phyloP scores from a whole-genome alignment of 2,888 invertebrate species.

The Erynnis tages region DNA sequence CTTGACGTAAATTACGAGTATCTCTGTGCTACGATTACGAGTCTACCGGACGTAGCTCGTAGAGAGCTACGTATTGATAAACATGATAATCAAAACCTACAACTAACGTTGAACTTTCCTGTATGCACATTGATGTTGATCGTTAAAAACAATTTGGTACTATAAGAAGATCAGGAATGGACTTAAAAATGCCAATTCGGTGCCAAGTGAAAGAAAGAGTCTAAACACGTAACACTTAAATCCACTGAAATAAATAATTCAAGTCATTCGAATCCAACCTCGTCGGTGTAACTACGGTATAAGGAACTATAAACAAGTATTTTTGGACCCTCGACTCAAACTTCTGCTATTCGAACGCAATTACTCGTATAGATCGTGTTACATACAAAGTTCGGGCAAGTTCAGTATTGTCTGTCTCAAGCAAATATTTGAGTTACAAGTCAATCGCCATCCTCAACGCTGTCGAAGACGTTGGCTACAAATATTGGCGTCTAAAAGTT shows the following conservation, averaged over 20 bases:
- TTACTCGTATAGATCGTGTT: slow-evolving; percentile 16
- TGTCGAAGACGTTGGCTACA: slow-evolving; percentile 35
- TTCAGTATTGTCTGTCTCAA: slow-evolving; percentile 17
- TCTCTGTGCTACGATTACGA: no score
- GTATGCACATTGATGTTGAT: background rate
- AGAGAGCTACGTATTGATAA: no score
- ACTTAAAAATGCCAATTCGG: slow-evolving; percentile 14
- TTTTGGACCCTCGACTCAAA: slow-evolving; percentile 7
- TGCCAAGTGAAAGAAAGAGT: slow-evolving; percentile 18
- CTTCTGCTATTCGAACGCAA: slow-evolving; percentile 8
- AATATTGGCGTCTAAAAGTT: slow-evolving; percentile 42
- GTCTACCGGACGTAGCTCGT: no score
- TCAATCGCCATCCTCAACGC: slow-evolving; percentile 44
- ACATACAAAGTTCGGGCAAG: slow-evolving; percentile 8
- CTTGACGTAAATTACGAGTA: no score
- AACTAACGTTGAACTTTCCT: background rate
- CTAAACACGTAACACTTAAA: slow-evolving; percentile 21
- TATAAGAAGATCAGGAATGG: slow-evolving; percentile 1
- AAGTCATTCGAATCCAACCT: slow-evolving; percentile 10
- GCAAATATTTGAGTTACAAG: slow-evolving; percentile 37
- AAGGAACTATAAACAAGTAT: slow-evolving; percentile 2
- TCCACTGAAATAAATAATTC: slow-evolving; percentile 24
- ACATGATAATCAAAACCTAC: no score
- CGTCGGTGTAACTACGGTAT: background rate
- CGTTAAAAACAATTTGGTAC: background rate